A percentile compares a stretch with the other conserved stretches of the same genome.
phyloP scores from a whole-genome alignment of 2,888 invertebrate genomes.

The Automeris io region DNA sequence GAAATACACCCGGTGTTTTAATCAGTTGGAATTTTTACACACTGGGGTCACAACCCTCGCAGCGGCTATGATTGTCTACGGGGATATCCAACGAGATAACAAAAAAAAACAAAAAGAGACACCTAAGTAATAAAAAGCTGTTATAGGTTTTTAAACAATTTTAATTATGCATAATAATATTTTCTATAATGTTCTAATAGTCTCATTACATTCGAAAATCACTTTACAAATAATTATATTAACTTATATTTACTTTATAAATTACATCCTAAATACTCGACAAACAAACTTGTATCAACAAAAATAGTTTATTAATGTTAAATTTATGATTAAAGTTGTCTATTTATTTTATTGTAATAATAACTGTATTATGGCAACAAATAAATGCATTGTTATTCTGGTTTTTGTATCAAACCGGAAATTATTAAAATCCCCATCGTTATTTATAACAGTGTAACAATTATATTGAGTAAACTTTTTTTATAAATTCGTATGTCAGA shows the following conservation, averaged over 20 bases:
- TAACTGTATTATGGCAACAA: constrained; percentile 16
- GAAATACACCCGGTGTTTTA: too few species aligned
- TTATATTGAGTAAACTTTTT: too few species aligned
- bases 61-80: too few species aligned
- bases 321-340: too few species aligned
- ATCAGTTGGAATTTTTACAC: too few species aligned
- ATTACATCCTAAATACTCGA: constrained; percentile 9
- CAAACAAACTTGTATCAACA: constrained; percentile 3
- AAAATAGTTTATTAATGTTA: too few species aligned
- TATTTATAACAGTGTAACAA: too few species aligned
- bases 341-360: background rate
- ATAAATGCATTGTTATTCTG: constrained; percentile 21
- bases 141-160: constrained; percentile 13
- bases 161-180: constrained; percentile 49
- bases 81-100: background rate
- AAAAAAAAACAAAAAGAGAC: background rate
- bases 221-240: constrained; percentile 6
- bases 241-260: constrained; percentile 12
- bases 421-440: too few species aligned
- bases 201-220: constrained; percentile 5
- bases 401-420: too few species aligned
- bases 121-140: background rate
- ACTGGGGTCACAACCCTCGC: too few species aligned
- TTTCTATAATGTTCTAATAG: constrained; percentile 37
- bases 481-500: too few species aligned